Evolutionary conservation across 1,140 invertebrate species (phyloP).

Genomic region (Proctacanthus coquilletti): DNA sequence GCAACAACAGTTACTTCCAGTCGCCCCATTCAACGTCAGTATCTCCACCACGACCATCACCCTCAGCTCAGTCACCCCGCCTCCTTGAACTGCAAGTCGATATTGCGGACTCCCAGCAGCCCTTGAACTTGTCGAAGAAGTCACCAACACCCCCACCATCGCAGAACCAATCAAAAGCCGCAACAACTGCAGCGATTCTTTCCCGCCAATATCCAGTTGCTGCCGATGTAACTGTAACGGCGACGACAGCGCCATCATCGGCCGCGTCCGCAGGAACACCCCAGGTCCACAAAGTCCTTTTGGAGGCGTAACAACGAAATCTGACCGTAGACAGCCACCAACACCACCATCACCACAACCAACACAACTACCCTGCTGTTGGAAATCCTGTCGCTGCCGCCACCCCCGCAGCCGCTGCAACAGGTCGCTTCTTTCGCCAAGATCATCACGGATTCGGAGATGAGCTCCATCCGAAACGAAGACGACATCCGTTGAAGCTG

Average conservation of each 20-base stretch:
- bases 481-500: too few species aligned
- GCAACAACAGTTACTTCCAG: constrained; percentile 31
- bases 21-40: constrained; percentile 34
- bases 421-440: too few species aligned
- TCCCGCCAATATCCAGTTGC: constrained; percentile 16
- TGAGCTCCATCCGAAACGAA: too few species aligned
- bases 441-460: too few species aligned
- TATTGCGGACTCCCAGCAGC: constrained; percentile 64
- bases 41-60: constrained; percentile 34
- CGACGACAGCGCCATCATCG: constrained; percentile 10
- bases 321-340: too few species aligned
- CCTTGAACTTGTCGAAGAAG: constrained; percentile 76
- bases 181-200: constrained; percentile 16
- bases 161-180: constrained; percentile 28
- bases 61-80: constrained; percentile 28
- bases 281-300: constrained; percentile 36
- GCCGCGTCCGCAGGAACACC: constrained; percentile 14
- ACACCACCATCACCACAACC: not conserved
- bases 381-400: not conserved
- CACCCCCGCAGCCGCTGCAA: not conserved
- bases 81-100: constrained; percentile 60
- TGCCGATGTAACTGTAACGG: constrained; percentile 25
- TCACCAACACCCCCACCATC: constrained; percentile 61
- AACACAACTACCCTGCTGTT: not conserved
- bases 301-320: constrained; percentile 37